Conservation (phyloP, 37 sponge, comb jelly and placozoan species). For the Beroe forskalii region DNA sequence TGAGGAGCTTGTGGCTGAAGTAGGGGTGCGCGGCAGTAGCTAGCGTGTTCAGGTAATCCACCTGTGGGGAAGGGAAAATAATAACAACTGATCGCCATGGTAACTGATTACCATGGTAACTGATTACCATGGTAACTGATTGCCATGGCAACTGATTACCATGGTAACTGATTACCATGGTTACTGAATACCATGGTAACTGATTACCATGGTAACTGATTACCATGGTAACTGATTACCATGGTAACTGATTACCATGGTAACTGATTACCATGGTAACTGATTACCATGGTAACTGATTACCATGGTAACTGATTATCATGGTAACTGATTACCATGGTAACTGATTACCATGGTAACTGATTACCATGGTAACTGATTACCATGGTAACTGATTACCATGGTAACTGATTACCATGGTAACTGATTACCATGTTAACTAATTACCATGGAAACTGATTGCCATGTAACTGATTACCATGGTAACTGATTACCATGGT, state of each 20-base stretch:
- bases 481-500: no score
- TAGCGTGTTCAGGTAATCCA: constrained; percentile 46
- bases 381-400: background rate
- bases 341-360: no score
- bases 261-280: background rate
- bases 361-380: background rate
- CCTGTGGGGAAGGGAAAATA: background rate
- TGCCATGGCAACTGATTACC: background rate
- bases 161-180: background rate
- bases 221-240: background rate
- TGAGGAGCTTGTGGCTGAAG: constrained; percentile 26
- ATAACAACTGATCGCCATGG: background rate
- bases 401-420: background rate
- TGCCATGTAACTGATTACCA: no score
- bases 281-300: background rate
- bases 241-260: background rate
- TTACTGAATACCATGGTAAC: background rate
- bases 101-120: background rate
- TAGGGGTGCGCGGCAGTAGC: constrained; percentile 23
- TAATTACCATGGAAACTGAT: background rate
- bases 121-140: background rate
- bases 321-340: no score
- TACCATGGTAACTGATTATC: no score
- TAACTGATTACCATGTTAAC: background rate
- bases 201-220: background rate